Evolutionary conservation across 2,888 invertebrate species (phyloP), one percentile per base, ranked within the genome.

Genomic region (Melieria crassipennis): DNA sequence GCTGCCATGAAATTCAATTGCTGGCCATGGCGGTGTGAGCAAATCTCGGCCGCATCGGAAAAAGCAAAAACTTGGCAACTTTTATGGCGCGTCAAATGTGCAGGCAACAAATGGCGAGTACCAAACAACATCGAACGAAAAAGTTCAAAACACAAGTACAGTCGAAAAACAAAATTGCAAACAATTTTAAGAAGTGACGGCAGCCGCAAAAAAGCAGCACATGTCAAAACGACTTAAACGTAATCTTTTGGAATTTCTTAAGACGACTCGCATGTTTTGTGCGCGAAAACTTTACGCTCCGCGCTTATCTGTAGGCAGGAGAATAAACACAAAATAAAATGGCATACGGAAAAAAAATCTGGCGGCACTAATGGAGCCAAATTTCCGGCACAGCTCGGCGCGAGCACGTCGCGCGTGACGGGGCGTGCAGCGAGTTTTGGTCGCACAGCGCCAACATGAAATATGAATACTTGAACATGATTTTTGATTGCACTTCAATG

Each of bases 281-380:
- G 48, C 7, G 7, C 13, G 52, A 11, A 52, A 52, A 52, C 52
- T 52, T 52, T 52, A 9, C 30, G 3, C 30, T 30, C 30, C 30
- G 2, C 30, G 30, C 30, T 30, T 30, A 30, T 30, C 30, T 30
- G 30, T 30, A 30, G 30, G 30, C 30, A 30, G 30, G 30, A 30
- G 30, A 30, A 30, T 30, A 30, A 30, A 30, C 30, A 30, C 30
- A 30, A 30, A 30, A 30, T 30, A 30, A 30, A 30, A 30, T 1
- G 30, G 30, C 30, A 30, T 10, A 63, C 46, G 61, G 45, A 50
- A 48, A 70, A 61, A 64, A 63, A 42, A 45, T 66, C 43, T 61
- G 16, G 42, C 75, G 78, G 78, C 66, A 79, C 81, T 82, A 81
- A 82, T 82, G 81, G 82, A 81, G 81, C 81, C 81, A 81, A 79